Evolutionary conservation across 2,113 vertebrate species (phyloP).

Genomic region (Corapipo altera): DNA sequence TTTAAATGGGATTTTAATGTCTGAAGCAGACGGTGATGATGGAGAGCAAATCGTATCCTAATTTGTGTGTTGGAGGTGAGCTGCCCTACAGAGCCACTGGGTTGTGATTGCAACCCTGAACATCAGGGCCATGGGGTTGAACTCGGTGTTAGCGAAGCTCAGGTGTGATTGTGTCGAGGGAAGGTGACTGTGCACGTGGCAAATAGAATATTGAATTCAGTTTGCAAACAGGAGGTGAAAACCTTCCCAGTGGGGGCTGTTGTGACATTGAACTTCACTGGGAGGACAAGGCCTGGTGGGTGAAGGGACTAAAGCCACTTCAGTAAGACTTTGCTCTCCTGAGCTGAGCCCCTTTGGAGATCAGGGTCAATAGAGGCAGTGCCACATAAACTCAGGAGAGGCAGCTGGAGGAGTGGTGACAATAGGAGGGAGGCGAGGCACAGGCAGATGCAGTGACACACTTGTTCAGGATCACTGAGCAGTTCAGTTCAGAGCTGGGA

Average conservation of each 20-base stretch:
- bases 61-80: background rate
- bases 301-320: background rate
- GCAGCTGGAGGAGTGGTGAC: background rate
- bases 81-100: background rate
- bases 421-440: background rate
- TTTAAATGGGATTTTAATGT: background rate
- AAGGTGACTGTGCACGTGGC: background rate
- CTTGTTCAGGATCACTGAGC: background rate
- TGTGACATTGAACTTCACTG: background rate
- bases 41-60: background rate
- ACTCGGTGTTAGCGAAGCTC: background rate
- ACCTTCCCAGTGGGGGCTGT: background rate
- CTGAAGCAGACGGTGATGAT: background rate
- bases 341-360: background rate
- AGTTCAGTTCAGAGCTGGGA: background rate
- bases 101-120: background rate
- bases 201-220: background rate
- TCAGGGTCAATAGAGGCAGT: background rate
- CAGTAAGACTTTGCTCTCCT: background rate
- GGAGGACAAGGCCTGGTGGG: background rate
- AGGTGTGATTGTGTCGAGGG: background rate
- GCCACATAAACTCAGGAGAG: background rate
- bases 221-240: background rate
- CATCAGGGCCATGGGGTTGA: background rate
- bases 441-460: background rate